A percentile compares a stretch with the other conserved stretches of the same genome.
These are phyloP conservation scores for Trogon surrucura DNA, from an alignment of 2,113 vertebrate genomes.

Conservation along the genomic window DNA sequence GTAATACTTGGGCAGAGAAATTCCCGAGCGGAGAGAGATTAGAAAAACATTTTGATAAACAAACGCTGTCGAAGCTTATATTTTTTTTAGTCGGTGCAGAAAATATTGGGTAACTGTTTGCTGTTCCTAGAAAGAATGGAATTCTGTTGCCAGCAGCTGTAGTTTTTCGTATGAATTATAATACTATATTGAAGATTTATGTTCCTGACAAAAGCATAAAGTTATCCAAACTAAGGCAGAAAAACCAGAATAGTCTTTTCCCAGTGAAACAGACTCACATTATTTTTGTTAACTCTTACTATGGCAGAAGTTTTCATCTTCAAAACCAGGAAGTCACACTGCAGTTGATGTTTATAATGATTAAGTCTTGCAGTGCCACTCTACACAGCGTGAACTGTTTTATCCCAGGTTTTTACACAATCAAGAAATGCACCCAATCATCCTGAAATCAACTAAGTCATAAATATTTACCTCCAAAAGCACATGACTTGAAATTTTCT, in stretches of 20 bases:
- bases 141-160: conserved; percentile 75
- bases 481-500: neutral
- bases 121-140: conserved; percentile 79
- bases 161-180: conserved; percentile 72
- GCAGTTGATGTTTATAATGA: neutral
- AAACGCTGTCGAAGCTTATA: neutral
- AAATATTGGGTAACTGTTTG: conserved; percentile 43
- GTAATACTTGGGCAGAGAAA: neutral
- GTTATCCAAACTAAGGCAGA: conserved; percentile 34
- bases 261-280: neutral
- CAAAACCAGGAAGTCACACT: neutral
- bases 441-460: neutral
- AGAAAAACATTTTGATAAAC: conserved; percentile 49
- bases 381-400: neutral
- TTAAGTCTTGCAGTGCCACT: neutral
- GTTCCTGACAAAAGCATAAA: conserved; percentile 47
- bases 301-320: neutral
- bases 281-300: conserved; percentile 35
- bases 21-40: neutral
- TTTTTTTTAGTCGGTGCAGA: conserved; percentile 36
- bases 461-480: neutral
- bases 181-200: conserved; percentile 69
- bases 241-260: neutral
- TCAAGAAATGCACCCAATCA: neutral
- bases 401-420: neutral